phyloP scores from a whole-genome alignment of 2,888 invertebrate genomes.

The Parasteatoda lunata region DNA sequence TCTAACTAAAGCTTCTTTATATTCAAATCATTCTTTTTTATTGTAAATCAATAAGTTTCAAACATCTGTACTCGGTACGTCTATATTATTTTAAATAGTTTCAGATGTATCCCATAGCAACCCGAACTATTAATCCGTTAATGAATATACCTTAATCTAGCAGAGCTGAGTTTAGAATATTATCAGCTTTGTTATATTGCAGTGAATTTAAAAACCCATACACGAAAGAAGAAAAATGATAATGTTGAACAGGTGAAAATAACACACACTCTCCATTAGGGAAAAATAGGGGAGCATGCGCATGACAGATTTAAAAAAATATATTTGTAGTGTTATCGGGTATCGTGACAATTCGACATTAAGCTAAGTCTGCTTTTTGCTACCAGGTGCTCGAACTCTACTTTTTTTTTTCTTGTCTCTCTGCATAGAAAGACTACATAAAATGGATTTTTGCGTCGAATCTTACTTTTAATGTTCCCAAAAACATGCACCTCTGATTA shows the following conservation, averaged over 20 bases:
- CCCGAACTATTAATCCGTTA: no score
- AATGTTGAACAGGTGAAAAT: neutral
- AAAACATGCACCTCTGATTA: no score
- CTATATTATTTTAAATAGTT: no score
- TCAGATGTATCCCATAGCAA: no score
- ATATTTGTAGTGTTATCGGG: neutral
- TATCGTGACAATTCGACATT: conserved; percentile 34
- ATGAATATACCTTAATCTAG: no score
- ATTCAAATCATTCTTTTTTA: no score
- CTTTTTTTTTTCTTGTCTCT: neutral
- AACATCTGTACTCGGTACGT: no score
- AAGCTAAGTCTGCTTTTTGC: conserved; percentile 1
- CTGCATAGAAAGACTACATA: neutral
- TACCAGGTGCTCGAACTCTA: conserved; percentile 18
- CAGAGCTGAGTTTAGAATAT: no score
- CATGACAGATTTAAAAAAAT: neutral
- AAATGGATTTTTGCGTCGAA: neutral
- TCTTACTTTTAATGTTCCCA: neutral
- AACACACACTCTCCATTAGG: conserved; percentile 2
- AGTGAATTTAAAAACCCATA: no score
- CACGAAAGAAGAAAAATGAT: neutral
- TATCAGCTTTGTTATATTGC: no score
- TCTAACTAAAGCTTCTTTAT: no score
- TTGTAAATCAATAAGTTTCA: no score
- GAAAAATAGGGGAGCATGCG: neutral